Conservation (phyloP, 2,113 vertebrate genomes). For the Falco punctatus region DNA sequence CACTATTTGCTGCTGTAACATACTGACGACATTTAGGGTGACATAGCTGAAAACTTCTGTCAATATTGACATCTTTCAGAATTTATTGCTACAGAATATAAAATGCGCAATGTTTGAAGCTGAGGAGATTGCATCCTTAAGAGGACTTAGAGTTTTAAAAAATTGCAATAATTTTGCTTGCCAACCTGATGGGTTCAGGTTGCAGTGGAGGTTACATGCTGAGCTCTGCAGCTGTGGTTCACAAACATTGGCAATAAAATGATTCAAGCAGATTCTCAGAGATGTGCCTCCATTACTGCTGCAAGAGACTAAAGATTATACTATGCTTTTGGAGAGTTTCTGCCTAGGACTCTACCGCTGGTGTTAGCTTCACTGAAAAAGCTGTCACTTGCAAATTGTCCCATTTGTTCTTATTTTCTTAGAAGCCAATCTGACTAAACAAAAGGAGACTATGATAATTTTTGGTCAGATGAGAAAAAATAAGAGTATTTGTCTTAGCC, state of each 20-base stretch:
- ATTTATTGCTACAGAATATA: not conserved
- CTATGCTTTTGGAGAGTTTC: not conserved
- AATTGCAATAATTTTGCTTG: not conserved
- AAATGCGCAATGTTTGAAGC: not conserved
- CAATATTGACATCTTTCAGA: not conserved
- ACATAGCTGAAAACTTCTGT: not conserved
- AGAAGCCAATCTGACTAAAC: not conserved
- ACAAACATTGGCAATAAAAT: not conserved
- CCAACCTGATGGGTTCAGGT: not conserved
- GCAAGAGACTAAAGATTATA: not conserved
- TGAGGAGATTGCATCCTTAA: not conserved
- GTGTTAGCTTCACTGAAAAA: not conserved
- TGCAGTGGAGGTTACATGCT: not conserved
- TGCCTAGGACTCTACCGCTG: not conserved
- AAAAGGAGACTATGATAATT: not conserved
- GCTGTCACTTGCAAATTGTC: not conserved
- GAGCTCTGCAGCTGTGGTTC: not conserved
- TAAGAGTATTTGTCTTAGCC: not conserved
- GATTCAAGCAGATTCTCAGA: not conserved
- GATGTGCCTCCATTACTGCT: fast-evolving
- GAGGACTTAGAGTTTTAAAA: not conserved
- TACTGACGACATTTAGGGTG: not conserved
- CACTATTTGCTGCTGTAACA: not conserved
- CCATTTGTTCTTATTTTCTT: not conserved
- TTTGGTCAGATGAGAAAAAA: not conserved